These are phyloP conservation scores for Aurelia aurita DNA, from an alignment of 30 jellyfish, hydroid and myxozoan genomes.

Conservation along the genomic window DNA sequence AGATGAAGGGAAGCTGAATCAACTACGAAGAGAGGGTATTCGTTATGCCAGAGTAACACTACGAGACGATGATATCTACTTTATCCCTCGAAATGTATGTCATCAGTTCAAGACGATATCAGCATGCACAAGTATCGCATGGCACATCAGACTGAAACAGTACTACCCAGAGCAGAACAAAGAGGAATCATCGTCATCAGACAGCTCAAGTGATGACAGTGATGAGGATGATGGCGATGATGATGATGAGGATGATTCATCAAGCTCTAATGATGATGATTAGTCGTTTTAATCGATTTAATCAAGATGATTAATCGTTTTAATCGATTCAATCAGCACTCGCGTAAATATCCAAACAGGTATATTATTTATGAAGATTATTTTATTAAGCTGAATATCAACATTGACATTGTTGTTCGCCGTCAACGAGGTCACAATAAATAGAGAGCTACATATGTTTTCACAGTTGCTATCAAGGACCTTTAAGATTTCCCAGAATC, in stretches of 20 bases:
- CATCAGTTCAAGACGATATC: constrained; percentile 98
- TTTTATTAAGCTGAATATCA: constrained; percentile 15
- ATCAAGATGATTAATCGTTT: not conserved
- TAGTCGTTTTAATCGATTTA: not conserved
- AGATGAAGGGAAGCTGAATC: constrained; percentile 97
- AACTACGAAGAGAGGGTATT: constrained; percentile 93
- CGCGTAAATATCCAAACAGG: constrained; percentile 10
- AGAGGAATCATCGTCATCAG: constrained; percentile 50
- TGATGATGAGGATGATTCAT: constrained; percentile 43
- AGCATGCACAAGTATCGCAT: constrained; percentile 96
- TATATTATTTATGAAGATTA: constrained; percentile 40
- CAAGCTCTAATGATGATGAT: constrained; percentile 38
- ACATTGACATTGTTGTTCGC: not conserved
- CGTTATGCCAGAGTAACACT: constrained; percentile 90
- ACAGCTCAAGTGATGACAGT: constrained; percentile 34
- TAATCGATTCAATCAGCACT: not conserved
- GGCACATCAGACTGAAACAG: constrained; percentile 97
- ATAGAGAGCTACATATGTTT: too few species aligned
- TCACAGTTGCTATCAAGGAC: too few species aligned
- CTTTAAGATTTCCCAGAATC: too few species aligned
- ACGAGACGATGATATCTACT: constrained; percentile 92
- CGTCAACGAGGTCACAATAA: not conserved
- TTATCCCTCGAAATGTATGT: constrained; percentile 96
- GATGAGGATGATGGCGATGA: constrained; percentile 58
- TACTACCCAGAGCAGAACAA: constrained; percentile 79